These are phyloP conservation scores for Bombus sibiricus DNA, from an alignment of 1,140 invertebrate species.

Conservation along the genomic window DNA sequence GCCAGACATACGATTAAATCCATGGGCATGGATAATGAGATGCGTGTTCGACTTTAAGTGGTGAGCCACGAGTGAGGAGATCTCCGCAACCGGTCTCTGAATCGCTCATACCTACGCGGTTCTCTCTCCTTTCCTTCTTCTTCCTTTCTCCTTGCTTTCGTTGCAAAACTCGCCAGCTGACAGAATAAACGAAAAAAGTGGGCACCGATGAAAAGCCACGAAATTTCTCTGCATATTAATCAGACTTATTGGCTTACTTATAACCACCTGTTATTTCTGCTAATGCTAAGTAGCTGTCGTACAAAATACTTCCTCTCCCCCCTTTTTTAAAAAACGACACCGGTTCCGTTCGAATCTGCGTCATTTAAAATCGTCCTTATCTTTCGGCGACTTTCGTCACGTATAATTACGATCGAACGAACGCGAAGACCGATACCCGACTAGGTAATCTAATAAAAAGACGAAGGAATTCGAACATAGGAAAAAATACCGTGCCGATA, in stretches of 20 bases:
- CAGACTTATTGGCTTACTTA: neutral
- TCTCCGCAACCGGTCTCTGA: slow-evolving; percentile 49
- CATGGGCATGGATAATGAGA: slow-evolving; percentile 67
- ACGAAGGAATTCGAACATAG: neutral
- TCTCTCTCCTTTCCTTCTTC: neutral
- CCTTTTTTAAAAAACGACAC: neutral
- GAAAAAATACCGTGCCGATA: neutral
- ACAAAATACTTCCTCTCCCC: neutral
- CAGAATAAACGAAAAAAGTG: neutral
- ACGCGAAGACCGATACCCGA: neutral
- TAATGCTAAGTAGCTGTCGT: neutral
- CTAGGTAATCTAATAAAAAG: neutral
- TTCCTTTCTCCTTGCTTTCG: neutral
- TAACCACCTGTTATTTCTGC: slow-evolving; percentile 19
- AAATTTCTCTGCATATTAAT: slow-evolving; percentile 21
- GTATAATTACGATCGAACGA: neutral
- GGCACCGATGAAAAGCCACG: neutral
- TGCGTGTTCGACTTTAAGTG: slow-evolving; percentile 68
- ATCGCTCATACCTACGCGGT: slow-evolving; percentile 18
- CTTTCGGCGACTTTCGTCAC: neutral
- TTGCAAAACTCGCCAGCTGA: neutral
- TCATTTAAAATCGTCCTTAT: neutral
- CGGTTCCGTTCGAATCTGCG: no score
- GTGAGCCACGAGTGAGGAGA: slow-evolving; percentile 47
- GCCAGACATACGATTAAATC: slow-evolving; percentile 68